Evolutionary conservation across 2,888 invertebrate species (phyloP).

Genomic region (Xylocampa areola): DNA sequence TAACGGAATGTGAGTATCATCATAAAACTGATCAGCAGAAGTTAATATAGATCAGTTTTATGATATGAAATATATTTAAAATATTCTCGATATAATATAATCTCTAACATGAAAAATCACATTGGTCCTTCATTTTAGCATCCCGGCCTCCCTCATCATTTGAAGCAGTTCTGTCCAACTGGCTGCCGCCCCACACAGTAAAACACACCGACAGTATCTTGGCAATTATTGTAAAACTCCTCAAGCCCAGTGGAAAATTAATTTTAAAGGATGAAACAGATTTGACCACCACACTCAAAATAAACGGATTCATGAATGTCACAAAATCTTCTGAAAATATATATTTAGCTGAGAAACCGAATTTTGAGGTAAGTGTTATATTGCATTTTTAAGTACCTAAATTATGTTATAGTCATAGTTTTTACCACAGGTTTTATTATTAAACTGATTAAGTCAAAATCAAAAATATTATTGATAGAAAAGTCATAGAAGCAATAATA

Average conservation of each 20-base stretch:
- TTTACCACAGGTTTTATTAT: too few relatives aligned
- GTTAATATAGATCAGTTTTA: too few relatives aligned
- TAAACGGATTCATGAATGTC: conserved; percentile 91
- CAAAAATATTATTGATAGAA: too few relatives aligned
- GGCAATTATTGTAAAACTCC: conserved; percentile 89
- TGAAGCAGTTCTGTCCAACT: conserved; percentile 90
- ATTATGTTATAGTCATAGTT: background rate
- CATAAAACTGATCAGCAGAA: too few relatives aligned
- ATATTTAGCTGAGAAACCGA: conserved; percentile 91
- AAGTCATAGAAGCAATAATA: too few relatives aligned
- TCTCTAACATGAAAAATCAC: background rate
- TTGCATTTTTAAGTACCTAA: too few relatives aligned
- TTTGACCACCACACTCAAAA: conserved; percentile 87
- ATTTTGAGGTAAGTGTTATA: conserved; percentile 90
- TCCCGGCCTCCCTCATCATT: conserved; percentile 90
- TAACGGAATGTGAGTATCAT: conserved; percentile 88
- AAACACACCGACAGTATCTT: conserved; percentile 83
- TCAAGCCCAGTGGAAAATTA: conserved; percentile 91
- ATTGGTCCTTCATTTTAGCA: too few relatives aligned
- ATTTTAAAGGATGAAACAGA: conserved; percentile 85
- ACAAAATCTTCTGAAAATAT: conserved; percentile 69
- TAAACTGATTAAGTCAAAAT: too few relatives aligned
- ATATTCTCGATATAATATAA: too few relatives aligned
- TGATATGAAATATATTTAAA: too few relatives aligned
- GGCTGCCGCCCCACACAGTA: conserved; percentile 80